Conservation (phyloP, 1,140 invertebrate genomes). For the Bombus balteatus region DNA sequence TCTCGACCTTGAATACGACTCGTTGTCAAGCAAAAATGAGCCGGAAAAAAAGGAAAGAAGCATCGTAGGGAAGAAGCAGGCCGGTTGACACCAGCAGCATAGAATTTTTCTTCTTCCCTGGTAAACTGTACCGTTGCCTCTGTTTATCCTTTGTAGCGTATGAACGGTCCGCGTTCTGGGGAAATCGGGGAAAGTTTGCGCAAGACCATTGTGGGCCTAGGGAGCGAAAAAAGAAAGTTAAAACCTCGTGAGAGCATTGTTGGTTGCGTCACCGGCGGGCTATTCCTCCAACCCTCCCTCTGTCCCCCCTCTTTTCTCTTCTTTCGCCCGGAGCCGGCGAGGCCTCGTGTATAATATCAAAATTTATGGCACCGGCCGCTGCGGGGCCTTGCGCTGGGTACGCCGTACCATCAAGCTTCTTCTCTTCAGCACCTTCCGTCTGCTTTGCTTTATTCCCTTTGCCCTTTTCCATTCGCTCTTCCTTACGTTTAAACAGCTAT, state of each 20-base stretch:
- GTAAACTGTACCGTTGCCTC: background rate
- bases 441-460: background rate
- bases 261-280: conserved; percentile 76
- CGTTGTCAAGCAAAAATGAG: conserved; percentile 30
- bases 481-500: background rate
- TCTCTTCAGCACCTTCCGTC: conserved; percentile 46
- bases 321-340: conserved; percentile 52
- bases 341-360: conserved; percentile 78
- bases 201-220: conserved; percentile 67
- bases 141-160: conserved; percentile 41
- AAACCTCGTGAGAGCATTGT: conserved; percentile 79
- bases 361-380: conserved; percentile 77
- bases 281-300: conserved; percentile 35
- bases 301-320: conserved; percentile 24
- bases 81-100: background rate
- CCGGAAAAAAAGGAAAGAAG: conserved; percentile 11
- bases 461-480: conserved; percentile 12
- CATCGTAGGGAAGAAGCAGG: conserved; percentile 11
- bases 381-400: conserved; percentile 63
- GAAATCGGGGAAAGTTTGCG: conserved; percentile 78
- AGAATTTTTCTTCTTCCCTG: background rate
- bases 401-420: conserved; percentile 29
- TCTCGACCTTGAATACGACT: conserved; percentile 29
- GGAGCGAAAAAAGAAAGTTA: conserved; percentile 76
- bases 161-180: conserved; percentile 32